Evolutionary conservation across 2,888 invertebrate species (phyloP).

Genomic region (Napeogenes sylphis): DNA sequence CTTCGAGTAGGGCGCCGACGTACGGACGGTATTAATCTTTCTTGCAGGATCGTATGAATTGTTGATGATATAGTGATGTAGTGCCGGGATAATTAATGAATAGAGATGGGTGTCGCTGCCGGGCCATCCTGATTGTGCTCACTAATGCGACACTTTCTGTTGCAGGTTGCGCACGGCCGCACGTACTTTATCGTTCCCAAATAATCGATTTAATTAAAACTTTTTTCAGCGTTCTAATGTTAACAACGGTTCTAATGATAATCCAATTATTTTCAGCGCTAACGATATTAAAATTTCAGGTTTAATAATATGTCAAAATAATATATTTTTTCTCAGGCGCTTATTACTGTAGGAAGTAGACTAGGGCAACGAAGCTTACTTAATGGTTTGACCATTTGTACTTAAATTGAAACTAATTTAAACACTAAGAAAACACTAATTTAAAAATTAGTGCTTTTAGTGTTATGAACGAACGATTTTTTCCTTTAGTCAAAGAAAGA

Average conservation of each 20-base stretch:
- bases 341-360: conserved; percentile 44
- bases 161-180: conserved; percentile 57
- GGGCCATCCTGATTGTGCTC: background rate
- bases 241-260: conserved; percentile 31
- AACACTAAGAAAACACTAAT: too few relatives aligned
- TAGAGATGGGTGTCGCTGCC: background rate
- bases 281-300: conserved; percentile 67
- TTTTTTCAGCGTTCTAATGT: conserved; percentile 58
- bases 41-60: background rate
- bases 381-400: too few relatives aligned
- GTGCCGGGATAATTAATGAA: background rate
- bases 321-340: conserved; percentile 57
- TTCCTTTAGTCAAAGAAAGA: too few relatives aligned
- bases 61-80: background rate
- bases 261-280: conserved; percentile 68
- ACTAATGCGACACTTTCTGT: conserved; percentile 57
- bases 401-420: too few relatives aligned
- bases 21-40: background rate
- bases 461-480: too few relatives aligned
- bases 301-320: conserved; percentile 44
- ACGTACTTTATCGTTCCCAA: conserved; percentile 36
- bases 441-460: too few relatives aligned
- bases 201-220: conserved; percentile 41
- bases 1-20: too few relatives aligned
- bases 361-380: conserved; percentile 30